These are phyloP conservation scores for Eupithecia centaureata DNA, from an alignment of 2,888 invertebrate species.

Conservation along the genomic window DNA sequence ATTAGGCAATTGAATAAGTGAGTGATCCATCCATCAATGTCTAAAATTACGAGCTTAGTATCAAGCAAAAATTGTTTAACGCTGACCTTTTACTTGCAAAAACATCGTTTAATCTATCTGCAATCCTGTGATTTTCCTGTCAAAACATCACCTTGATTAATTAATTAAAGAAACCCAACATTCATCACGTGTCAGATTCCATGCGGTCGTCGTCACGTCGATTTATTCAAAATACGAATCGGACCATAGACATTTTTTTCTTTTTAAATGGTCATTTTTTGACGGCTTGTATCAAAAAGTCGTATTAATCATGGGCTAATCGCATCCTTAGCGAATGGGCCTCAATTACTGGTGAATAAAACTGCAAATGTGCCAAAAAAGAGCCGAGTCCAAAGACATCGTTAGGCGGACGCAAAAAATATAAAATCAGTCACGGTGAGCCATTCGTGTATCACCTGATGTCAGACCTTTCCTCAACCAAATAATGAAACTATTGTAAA, in stretches of 20 bases:
- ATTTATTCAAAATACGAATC: conserved; percentile 34
- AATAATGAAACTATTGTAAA: not conserved
- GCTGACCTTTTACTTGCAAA: conserved; percentile 37
- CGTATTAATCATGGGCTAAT: conserved; percentile 78
- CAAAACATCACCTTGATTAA: conserved; percentile 46
- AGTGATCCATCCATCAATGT: conserved; percentile 36
- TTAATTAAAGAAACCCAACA: conserved; percentile 56
- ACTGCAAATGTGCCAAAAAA: conserved; percentile 72
- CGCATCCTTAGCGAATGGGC: conserved; percentile 80
- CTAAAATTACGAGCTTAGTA: conserved; percentile 24
- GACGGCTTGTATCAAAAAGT: conserved; percentile 49
- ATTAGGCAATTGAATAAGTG: conserved; percentile 27
- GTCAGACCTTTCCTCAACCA: conserved; percentile 3
- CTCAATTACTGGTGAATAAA: conserved; percentile 79
- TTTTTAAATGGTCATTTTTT: conserved; percentile 38
- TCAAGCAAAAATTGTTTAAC: conserved; percentile 26
- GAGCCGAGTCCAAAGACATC: conserved; percentile 65
- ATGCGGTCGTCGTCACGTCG: conserved; percentile 64
- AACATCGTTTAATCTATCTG: conserved; percentile 41
- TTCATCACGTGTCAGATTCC: conserved; percentile 59
- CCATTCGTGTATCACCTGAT: conserved; percentile 38
- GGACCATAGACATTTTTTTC: conserved; percentile 45
- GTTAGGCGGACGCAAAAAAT: conserved; percentile 69
- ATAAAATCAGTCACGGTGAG: conserved; percentile 59
- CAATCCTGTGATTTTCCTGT: conserved; percentile 45